These are phyloP conservation scores for Scyliorhinus canicula DNA, from an alignment of 2,797 vertebrate genomes.

Conservation along the genomic window DNA sequence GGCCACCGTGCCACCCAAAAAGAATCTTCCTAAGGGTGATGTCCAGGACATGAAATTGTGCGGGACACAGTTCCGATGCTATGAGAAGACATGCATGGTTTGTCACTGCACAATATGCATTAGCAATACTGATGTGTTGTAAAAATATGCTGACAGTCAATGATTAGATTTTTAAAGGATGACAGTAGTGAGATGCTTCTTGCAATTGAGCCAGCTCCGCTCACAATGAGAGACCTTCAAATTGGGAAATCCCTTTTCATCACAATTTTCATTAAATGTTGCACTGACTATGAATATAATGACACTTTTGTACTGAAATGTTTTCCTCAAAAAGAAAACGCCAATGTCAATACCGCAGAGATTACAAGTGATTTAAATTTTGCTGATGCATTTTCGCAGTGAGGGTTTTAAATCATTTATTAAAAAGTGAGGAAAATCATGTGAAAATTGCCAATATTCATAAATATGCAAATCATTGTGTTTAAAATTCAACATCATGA, in stretches of 20 bases:
- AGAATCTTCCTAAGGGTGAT: not conserved
- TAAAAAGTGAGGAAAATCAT: not conserved
- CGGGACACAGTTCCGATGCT: not conserved
- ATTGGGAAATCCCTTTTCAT: not conserved
- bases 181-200: not conserved
- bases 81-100: not conserved
- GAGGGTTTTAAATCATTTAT: not conserved
- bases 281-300: not conserved
- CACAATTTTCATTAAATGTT: not conserved
- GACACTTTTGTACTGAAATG: not conserved
- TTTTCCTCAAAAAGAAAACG: not conserved
- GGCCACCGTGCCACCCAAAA: too few species aligned
- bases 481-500: slow-evolving; percentile 10
- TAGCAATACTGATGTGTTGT: not conserved
- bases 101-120: not conserved
- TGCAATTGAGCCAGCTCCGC: not conserved
- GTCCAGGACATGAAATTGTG: not conserved
- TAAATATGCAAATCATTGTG: not conserved
- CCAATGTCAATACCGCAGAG: not conserved
- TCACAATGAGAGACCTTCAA: not conserved
- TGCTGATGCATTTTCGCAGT: slow-evolving; percentile 16
- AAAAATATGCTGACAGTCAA: not conserved
- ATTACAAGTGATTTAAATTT: not conserved
- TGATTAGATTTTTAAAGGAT: not conserved
- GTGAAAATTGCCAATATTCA: not conserved